A percentile compares a stretch with the other conserved stretches of the same genome.
These are phyloP conservation scores for Vollenhovia emeryi DNA, from an alignment of 1,140 invertebrate species.

Conservation along the genomic window DNA sequence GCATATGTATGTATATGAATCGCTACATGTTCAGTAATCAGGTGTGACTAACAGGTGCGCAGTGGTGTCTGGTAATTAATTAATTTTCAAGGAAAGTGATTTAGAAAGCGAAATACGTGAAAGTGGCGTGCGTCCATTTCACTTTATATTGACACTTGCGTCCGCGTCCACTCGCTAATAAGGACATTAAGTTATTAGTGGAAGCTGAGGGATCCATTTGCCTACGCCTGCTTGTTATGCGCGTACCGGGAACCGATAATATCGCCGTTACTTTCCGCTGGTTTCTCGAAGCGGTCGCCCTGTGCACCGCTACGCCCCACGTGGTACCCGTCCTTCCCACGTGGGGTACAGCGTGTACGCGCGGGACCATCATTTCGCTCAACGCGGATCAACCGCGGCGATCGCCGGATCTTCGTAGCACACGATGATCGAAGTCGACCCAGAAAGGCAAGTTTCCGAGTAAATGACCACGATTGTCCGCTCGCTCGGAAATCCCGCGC, in stretches of 20 bases:
- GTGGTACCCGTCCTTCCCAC: neutral
- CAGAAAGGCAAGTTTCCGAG: conserved; percentile 33
- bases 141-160: neutral
- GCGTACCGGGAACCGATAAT: neutral
- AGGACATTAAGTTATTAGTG: neutral
- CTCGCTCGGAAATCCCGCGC: conserved; percentile 59
- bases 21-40: neutral
- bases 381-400: neutral
- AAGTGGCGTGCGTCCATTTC: neutral
- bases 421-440: conserved; percentile 1
- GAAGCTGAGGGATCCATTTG: neutral
- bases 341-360: neutral
- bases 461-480: conserved; percentile 24
- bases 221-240: neutral
- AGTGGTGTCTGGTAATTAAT: neutral
- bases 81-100: conserved; percentile 1
- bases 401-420: neutral
- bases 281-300: neutral
- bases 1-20: no score
- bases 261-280: neutral
- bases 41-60: neutral
- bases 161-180: neutral
- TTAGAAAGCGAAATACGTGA: conserved; percentile 15
- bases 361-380: neutral
- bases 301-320: neutral